Evolutionary conservation across 2,113 vertebrate species (phyloP).

Genomic region (Vidua chalybeata): DNA sequence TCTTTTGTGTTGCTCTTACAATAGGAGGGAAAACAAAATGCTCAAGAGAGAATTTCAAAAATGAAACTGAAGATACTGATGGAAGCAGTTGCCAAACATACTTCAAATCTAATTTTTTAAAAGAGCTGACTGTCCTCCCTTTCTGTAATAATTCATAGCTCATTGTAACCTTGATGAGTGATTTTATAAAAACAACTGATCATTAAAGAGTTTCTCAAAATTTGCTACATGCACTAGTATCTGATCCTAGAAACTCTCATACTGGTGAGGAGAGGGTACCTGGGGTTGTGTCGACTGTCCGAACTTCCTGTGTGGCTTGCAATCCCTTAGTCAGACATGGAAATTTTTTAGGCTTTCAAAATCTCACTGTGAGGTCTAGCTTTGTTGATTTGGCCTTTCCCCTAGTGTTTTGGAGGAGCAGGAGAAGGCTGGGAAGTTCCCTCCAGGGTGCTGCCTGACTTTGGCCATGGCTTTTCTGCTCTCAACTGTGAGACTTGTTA

Average conservation of each 20-base stretch:
- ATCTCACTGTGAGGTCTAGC: rapidly evolving
- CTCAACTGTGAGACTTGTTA: neutral
- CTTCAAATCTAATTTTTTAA: neutral
- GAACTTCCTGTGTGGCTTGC: neutral
- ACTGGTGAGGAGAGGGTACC: neutral
- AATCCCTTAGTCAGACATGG: neutral
- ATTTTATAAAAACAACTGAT: neutral
- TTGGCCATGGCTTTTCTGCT: neutral
- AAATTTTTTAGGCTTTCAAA: neutral
- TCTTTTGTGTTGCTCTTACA: constrained; percentile 41
- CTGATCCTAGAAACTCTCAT: neutral
- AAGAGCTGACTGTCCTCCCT: neutral
- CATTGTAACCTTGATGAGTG: neutral
- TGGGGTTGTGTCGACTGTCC: neutral
- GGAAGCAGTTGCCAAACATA: constrained; percentile 17
- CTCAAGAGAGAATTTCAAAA: neutral
- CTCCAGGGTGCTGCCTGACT: neutral
- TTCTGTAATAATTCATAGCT: neutral
- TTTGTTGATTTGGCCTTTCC: neutral
- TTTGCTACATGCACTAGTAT: rapidly evolving
- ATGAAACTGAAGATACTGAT: neutral
- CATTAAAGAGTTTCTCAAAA: neutral
- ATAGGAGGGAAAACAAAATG: constrained; percentile 29
- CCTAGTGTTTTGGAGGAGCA: neutral
- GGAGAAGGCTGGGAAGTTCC: neutral